phyloP scores from a whole-genome alignment of 2,113 vertebrate genomes.

The Grammomys surdaster region DNA sequence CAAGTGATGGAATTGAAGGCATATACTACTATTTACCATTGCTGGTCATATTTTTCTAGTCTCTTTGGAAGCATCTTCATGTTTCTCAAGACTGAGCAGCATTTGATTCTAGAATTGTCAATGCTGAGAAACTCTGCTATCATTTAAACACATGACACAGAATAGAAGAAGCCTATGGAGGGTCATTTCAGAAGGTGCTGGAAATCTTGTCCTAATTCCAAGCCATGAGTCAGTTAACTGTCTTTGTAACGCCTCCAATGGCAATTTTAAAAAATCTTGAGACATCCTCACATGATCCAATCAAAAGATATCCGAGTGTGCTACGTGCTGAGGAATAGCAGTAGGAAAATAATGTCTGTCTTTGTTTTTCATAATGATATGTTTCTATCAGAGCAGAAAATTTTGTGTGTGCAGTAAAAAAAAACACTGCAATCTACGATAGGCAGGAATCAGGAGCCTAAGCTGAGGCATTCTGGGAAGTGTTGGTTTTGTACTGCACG shows the following conservation, averaged over 20 bases:
- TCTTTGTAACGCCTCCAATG: neutral
- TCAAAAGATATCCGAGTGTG: neutral
- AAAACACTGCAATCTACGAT: neutral
- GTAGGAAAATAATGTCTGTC: too few relatives aligned
- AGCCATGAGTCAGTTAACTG: neutral
- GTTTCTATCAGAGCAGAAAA: neutral
- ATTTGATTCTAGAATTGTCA: neutral
- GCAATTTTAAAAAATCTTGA: neutral
- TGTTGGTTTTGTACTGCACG: neutral
- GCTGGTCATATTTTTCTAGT: neutral
- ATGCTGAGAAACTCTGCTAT: neutral
- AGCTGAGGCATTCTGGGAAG: neutral
- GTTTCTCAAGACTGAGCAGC: neutral
- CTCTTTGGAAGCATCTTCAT: neutral
- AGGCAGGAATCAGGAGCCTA: too few relatives aligned
- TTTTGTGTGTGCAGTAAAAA: neutral
- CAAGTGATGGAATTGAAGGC: neutral
- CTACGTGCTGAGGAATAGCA: neutral
- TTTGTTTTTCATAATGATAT: neutral
- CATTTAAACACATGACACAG: neutral
- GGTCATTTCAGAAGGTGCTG: neutral
- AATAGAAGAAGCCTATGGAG: neutral
- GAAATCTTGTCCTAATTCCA: neutral
- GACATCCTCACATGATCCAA: neutral
- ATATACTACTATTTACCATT: neutral